Evolutionary conservation across 2,113 vertebrate species (phyloP).

Genomic region (Albula glossodonta): DNA sequence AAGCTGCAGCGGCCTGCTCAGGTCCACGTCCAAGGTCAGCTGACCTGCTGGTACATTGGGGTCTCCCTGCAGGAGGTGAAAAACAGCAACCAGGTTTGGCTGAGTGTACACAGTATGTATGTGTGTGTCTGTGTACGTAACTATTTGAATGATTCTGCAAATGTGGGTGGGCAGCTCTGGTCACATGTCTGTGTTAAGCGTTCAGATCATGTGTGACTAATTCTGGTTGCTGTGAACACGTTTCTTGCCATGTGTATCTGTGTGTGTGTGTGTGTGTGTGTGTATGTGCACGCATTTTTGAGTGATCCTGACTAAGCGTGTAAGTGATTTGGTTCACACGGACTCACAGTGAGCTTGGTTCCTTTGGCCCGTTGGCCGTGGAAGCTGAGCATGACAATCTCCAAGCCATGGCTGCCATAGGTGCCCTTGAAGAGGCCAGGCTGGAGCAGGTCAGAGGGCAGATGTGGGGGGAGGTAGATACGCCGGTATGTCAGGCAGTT

Average conservation of each 20-base stretch:
- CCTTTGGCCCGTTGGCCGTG: constrained; percentile 80
- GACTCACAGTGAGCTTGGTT: constrained; percentile 93
- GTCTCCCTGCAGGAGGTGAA: constrained; percentile 76
- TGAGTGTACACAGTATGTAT: background rate
- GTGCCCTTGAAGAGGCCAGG: constrained; percentile 97
- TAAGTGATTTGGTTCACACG: background rate
- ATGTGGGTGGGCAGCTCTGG: background rate
- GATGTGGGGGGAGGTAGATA: constrained; percentile 90
- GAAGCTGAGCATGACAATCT: constrained; percentile 97
- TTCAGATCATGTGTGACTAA: too few species aligned
- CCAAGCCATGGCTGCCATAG: constrained; percentile 93
- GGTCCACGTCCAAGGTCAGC: constrained; percentile 87
- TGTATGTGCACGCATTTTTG: background rate
- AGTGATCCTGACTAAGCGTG: background rate
- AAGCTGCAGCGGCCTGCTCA: constrained; percentile 80
- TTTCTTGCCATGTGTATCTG: background rate
- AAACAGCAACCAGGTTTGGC: background rate
- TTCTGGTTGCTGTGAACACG: too few species aligned
- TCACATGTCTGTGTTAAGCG: too few species aligned
- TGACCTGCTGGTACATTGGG: constrained; percentile 96
- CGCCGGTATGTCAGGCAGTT: constrained; percentile 97
- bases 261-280: background rate
- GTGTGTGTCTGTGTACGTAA: background rate
- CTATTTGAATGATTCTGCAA: background rate
- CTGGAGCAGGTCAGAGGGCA: constrained; percentile 79